Base-by-base conservation (phyloP, 2,888 invertebrate genomes). In the Caenorhabditis sp. region DNA sequence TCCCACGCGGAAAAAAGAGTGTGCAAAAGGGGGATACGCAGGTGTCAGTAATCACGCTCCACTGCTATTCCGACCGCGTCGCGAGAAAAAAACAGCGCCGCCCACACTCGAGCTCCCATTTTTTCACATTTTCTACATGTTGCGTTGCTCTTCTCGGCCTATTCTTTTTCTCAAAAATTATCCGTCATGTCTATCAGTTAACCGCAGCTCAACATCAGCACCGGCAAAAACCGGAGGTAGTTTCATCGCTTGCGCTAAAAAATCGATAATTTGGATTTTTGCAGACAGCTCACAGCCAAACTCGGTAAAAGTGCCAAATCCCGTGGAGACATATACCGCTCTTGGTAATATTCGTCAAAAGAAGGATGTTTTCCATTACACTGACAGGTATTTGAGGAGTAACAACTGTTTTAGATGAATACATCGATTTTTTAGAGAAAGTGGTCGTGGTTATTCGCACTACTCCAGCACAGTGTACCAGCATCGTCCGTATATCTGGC, bases 401-500 rank as follows among this genome's bases (percentile, higher is more conserved):
- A n/a, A n/a, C n/a, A n/a, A n/a, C n/a, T n/a, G n/a, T n/a, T n/a
- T n/a, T n/a, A n/a, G n/a, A n/a, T n/a, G n/a, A n/a, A n/a, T n/a
- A n/a, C n/a, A n/a, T n/a, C n/a, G n/a, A n/a, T n/a, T n/a, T 47
- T 80, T 51, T 50, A 83, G 85, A 60, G 79, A 80, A 65, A 81
- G 83, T 13, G 90, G 89, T 13, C 72, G 74, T 35, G 90, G 90
- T 22, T 90, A 90, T 65, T 87, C 89, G 11, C 83, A 90, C 44
- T 90, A 85, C 64, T 89, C 88, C 3, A 84, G 58, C 22, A 60
- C 80, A 3, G 62, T 87, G n/a, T 90, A 88, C 64, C 69, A 76
- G 18, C 70, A 84, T 28, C 84, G 90, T 13, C 88, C 89, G 13
- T 90, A 88, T 69, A 86, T 90, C 15, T 90, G 89, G 89, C 89